Evolutionary conservation across 2,888 invertebrate genomes (phyloP).

Genomic region (Drosophila gaucha): DNA sequence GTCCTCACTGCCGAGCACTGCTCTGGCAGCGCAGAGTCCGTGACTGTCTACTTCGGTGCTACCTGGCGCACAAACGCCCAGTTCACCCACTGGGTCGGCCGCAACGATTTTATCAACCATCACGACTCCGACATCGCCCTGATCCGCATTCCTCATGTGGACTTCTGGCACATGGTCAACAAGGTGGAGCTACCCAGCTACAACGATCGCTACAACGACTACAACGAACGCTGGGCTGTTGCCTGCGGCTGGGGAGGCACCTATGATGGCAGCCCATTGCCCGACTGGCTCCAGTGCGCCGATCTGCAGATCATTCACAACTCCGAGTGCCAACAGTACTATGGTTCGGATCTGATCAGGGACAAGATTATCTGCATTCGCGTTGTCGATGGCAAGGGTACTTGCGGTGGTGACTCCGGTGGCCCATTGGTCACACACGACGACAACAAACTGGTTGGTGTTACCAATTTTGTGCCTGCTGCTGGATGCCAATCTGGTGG

Average conservation of each 20-base stretch:
- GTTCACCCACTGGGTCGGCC: slow-evolving; percentile 60
- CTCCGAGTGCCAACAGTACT: slow-evolving; percentile 63
- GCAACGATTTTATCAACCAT: slow-evolving; percentile 55
- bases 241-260: slow-evolving; percentile 76
- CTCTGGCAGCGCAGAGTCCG: slow-evolving; percentile 50
- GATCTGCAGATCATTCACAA: slow-evolving; percentile 80
- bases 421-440: slow-evolving; percentile 72
- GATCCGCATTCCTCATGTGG: slow-evolving; percentile 64
- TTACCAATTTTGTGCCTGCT: slow-evolving; percentile 53
- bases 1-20: slow-evolving; percentile 81
- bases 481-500: slow-evolving; percentile 56
- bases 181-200: slow-evolving; percentile 53
- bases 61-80: slow-evolving; percentile 62
- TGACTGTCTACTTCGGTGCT: slow-evolving; percentile 65
- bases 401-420: slow-evolving; percentile 80
- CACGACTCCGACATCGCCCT: slow-evolving; percentile 56
- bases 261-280: slow-evolving; percentile 53
- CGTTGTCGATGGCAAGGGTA: slow-evolving; percentile 58
- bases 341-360: slow-evolving; percentile 6
- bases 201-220: slow-evolving; percentile 51
- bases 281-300: slow-evolving; percentile 80
- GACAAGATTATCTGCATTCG: slow-evolving; percentile 65
- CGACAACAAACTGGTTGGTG: slow-evolving; percentile 61
- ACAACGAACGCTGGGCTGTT: slow-evolving; percentile 48
- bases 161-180: slow-evolving; percentile 52